These are phyloP conservation scores for Nothoprocta pentlandii DNA, from an alignment of 2,113 vertebrate species.

Conservation along the genomic window DNA sequence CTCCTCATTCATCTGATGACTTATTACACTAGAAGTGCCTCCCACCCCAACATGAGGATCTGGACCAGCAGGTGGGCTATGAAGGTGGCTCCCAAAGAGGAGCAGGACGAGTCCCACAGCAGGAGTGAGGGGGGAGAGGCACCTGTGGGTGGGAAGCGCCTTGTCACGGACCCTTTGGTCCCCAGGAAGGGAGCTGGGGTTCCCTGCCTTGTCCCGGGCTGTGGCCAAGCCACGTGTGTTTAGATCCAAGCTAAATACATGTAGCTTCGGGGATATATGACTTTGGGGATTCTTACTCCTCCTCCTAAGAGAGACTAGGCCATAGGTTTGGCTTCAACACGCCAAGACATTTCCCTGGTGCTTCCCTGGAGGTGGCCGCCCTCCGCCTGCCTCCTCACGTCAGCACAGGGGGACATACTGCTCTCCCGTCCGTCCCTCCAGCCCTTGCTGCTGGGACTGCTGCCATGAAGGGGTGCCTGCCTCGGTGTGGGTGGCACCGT, in stretches of 20 bases:
- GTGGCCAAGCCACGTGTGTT: accelerated
- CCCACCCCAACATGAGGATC: accelerated
- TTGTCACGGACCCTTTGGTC: neutral
- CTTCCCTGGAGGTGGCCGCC: neutral
- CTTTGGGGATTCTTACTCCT: neutral
- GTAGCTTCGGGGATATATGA: neutral
- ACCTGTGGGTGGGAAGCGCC: accelerated
- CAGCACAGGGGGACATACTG: accelerated
- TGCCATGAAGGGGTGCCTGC: neutral
- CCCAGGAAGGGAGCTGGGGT: neutral
- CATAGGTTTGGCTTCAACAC: neutral
- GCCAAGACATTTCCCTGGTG: neutral
- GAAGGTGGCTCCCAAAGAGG: neutral
- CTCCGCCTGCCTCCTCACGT: neutral
- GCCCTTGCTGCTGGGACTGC: neutral
- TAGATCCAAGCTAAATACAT: neutral
- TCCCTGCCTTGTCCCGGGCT: neutral
- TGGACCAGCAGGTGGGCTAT: neutral
- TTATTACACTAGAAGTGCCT: neutral
- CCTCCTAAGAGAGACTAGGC: neutral
- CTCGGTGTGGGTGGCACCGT: no score
- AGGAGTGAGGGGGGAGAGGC: neutral
- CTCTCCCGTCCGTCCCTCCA: neutral
- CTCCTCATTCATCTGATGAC: conserved; percentile 8
- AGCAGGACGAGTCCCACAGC: accelerated